Evolutionary conservation across 2,113 vertebrate genomes (phyloP), one percentile per base, ranked within the genome.

Genomic region (Trichechus manatus): DNA sequence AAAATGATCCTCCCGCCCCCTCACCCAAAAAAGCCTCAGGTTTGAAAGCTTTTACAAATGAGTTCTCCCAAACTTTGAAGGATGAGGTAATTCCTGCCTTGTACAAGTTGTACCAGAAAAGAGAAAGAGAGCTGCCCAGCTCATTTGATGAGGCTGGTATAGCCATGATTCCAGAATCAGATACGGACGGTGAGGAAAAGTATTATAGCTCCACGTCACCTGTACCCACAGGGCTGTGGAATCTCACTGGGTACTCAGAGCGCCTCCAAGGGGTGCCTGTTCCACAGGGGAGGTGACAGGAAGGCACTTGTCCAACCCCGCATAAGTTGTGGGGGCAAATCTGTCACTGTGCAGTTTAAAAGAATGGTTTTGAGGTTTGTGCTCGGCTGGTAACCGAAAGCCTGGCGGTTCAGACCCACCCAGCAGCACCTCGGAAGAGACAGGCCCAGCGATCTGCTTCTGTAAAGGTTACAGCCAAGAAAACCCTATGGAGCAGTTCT

Each of bases 141-240:
- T 84, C 42, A 4, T 36, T 33, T 39, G 5, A 33, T 25, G 39
- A 61, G 25, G 47, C 64, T 2, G 14, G 27, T 3, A 11, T 33
- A 14, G 31, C 72, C 6, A 0, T 9, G 39, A 42, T 15, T n/a
- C 39, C n/a, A 27, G n/a, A 44, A 8, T 31, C 53, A 75, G 59
- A 4, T 13, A 0, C n/a, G 56, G 68, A 20, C 4, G 0, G 7
- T 0, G 4, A 39, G 13, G 25, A 53, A 29, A 29, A 29, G 5
- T 3, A 1, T 29, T 0, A 25, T 29, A 27, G 74, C 39, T 23
- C 27, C 70, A 0, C 3, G n/a, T 6, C 13, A 2, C 19, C 83
- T 42, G 15, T 17, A 13, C 25, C 53, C 27, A 1, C 9, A 9
- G 33, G 6, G 23, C 27, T 33, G 3, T 4, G n/a, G 2, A 4